Percentiles rank a stretch among this genome's conserved stretches.
These are phyloP conservation scores for Rhinoptilus africanus DNA, from an alignment of 2,113 vertebrate genomes.

Conservation along the genomic window DNA sequence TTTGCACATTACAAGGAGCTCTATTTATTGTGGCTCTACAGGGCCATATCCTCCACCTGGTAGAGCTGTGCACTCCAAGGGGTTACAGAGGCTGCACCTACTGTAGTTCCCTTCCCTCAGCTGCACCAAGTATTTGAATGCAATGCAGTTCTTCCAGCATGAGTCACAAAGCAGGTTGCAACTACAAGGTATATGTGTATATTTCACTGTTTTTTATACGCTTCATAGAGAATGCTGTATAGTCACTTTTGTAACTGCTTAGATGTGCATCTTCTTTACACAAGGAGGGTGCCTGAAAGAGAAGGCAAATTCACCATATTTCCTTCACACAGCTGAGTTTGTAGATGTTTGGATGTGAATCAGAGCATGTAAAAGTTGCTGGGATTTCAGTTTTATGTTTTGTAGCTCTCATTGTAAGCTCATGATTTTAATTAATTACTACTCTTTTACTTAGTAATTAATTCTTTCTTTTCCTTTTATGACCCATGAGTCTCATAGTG, in stretches of 20 bases:
- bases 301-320: neutral
- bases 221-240: neutral
- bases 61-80: neutral
- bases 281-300: neutral
- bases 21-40: neutral
- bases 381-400: neutral
- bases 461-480: neutral
- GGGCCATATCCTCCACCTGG: accelerated
- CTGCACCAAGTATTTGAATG: neutral
- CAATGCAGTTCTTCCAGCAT: neutral
- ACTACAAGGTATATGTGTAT: neutral
- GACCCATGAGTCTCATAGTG: neutral
- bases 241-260: neutral
- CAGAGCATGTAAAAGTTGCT: neutral
- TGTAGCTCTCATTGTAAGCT: neutral
- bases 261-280: neutral
- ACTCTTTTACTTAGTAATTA: neutral
- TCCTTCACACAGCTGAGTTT: neutral
- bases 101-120: neutral
- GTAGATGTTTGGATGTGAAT: neutral
- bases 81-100: accelerated
- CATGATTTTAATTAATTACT: neutral
- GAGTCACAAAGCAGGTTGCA: neutral
- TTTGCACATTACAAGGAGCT: neutral
- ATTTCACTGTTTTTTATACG: neutral